phyloP scores from a whole-genome alignment of 2,888 invertebrate genomes.

The Pseudococcus longispinus region DNA sequence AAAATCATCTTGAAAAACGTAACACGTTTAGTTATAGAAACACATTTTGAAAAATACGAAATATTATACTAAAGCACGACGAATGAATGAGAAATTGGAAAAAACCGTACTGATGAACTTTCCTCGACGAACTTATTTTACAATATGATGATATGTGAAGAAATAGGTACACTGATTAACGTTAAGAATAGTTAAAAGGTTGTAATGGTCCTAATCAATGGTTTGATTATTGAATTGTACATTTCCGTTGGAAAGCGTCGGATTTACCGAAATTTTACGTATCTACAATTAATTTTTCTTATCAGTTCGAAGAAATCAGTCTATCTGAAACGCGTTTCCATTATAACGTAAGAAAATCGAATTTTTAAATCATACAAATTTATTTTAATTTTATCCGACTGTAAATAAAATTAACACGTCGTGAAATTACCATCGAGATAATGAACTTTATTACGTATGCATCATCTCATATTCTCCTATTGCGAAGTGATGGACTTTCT shows the following conservation, averaged over 20 bases:
- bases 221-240: constrained; percentile 6
- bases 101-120: constrained; percentile 20
- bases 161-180: background rate
- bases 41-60: constrained; percentile 16
- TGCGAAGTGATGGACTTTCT: background rate
- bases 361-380: constrained; percentile 43
- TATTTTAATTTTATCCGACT: constrained; percentile 7
- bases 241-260: background rate
- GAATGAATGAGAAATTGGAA: background rate
- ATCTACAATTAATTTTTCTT: constrained; percentile 17
- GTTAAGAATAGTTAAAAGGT: constrained; percentile 23
- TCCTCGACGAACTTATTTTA: constrained; percentile 9
- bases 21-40: background rate
- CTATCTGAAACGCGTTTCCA: constrained; percentile 1
- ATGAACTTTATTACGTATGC: background rate
- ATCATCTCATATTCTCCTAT: background rate
- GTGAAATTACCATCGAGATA: constrained; percentile 19
- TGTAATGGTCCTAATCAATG: background rate
- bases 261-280: constrained; percentile 27
- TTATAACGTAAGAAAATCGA: constrained; percentile 17
- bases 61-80: background rate
- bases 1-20: constrained; percentile 26
- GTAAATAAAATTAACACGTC: constrained; percentile 22
- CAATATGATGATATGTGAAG: background rate
- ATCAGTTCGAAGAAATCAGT: constrained; percentile 4